Percentiles rank a stretch among this genome's conserved stretches.
Conservation (phyloP, 35 echinoderm and acorn worm genomes). For the Chiridota heheva region DNA sequence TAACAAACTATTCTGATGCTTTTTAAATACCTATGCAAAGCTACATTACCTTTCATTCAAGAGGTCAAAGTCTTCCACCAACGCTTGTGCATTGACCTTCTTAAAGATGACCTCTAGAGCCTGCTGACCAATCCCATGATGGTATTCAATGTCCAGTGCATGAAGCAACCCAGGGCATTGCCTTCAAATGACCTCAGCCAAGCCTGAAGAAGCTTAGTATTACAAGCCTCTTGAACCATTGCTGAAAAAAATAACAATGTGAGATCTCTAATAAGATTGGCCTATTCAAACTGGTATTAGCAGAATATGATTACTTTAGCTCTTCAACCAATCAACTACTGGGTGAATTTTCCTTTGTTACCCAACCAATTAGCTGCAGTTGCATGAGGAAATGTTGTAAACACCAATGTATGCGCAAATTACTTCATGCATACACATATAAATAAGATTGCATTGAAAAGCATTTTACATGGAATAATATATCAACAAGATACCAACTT, state of each 20-base stretch:
- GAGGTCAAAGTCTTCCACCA: constrained; percentile 91
- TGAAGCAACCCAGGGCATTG: constrained; percentile 75
- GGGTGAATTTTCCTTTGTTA: too few relatives aligned
- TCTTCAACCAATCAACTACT: too few relatives aligned
- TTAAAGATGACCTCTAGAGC: constrained; percentile 65
- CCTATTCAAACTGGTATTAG: background rate
- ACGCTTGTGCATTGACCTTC: constrained; percentile 52
- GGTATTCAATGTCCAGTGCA: constrained; percentile 82
- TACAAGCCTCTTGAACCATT: constrained; percentile 54
- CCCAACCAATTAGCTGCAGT: too few relatives aligned
- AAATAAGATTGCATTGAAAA: too few relatives aligned
- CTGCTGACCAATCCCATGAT: constrained; percentile 69
- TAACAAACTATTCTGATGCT: too few relatives aligned
- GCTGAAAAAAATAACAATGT: constrained; percentile 26
- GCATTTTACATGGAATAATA: too few relatives aligned
- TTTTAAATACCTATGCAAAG: too few relatives aligned
- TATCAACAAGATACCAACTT: too few relatives aligned
- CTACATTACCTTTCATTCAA: constrained; percentile 90
- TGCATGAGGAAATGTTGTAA: too few relatives aligned
- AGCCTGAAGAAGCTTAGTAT: constrained; percentile 67
- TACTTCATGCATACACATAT: too few relatives aligned
- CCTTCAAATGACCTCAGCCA: constrained; percentile 88
- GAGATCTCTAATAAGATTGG: background rate
- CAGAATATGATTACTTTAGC: too few relatives aligned
- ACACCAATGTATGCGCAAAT: too few relatives aligned